Evolutionary conservation across 2,888 invertebrate genomes (phyloP), one percentile per base, ranked within the genome.

Genomic region (Aquatica leii): DNA sequence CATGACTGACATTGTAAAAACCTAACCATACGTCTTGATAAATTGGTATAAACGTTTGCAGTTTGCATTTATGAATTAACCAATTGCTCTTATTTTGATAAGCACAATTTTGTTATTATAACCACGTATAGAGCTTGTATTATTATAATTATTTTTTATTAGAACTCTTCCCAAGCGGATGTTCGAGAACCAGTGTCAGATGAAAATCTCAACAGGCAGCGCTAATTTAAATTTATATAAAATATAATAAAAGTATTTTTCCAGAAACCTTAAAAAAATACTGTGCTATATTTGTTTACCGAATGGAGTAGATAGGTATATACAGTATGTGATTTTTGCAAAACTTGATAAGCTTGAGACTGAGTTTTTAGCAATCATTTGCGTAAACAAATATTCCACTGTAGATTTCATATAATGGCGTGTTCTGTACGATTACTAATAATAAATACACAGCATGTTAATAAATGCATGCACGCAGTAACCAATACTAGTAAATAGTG

Each of bases 191-290:
- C 87, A 78, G 87, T 88, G 76, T 86, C 90, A 74, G 91, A 91
- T 80, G 90, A 89, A 81, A 90, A 90, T 84, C 85, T 90, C 83
- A 90, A 90, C 83, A 87, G 89, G 77, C 85, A 86, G 78, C 85
- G 83, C 83, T 85, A 85, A 81, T 52, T 12, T 62, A 55, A 52
- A 37, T 24, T n/a, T 17, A 0, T 35, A 24, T 18, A 49, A n/a
- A n/a, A 46, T 21, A 48, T 34, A 40, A 59, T 37, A 31, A 52
- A 59, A 17, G n/a, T 24, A 24, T 24, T 24, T 24, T 24, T 24
- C 24, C 24, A 24, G 6, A 24, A 24, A 4, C 24, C 2, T 2
- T 4, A 24, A 2, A 24, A 24, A 49, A 9, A 49, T 8, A 43
- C 14, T 6, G 58, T 58, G 58, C 41, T 59, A 40, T 49, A 35